Base-by-base conservation (phyloP, 2,888 invertebrate species). In the Tenthredo livida region DNA sequence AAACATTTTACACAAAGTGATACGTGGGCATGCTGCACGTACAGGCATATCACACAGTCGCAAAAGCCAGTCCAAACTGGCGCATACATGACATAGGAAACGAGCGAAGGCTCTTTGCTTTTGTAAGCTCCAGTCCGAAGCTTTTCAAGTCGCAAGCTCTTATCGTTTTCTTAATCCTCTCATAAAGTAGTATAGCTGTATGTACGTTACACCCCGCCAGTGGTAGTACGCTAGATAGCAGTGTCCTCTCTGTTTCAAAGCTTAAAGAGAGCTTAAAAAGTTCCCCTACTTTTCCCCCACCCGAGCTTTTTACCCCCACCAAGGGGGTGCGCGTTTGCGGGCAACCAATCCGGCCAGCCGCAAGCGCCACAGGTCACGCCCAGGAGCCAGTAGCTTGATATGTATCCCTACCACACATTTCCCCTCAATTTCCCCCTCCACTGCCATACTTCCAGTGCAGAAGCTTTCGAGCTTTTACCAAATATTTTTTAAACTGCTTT, bases 401-500 rank as follows among this genome's bases (percentile, higher is more conserved):
- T 89, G 58, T 88, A 87, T 87, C 86, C 84, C 85, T 88, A 61
- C 86, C 85, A 85, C 87, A 85, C 87, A 85, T 80, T 84, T 84
- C 88, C 87, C 87, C 89, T 87, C 87, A 85, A 61, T 67, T 84
- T 61, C 80, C 83, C 77, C 73, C 85, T 50, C 84, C 84, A 82
- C 12, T 47, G 2, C 29, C 25, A 15, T 67, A 70, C 83, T 83
- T 83, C n/a, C 65, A 67, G 29, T 47, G 83, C 89, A 88, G 90
- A 89, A 89, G 91, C 91, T 91, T 92, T 89, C 89, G 89, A 90
- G 91, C 91, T 92, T 92, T 92, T 90, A 91, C 89, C 90, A 15
- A 90, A 90, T 54, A 91, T 92, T 92, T 92, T 92, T 93, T 91
- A 88, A 91, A 91, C 91, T 91, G 90, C 91, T 90, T 89, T 88